Percentiles rank a stretch among this genome's conserved stretches.
phyloP scores from a whole-genome alignment of 1,140 invertebrate genomes.

The Leptinotarsa defecta region DNA sequence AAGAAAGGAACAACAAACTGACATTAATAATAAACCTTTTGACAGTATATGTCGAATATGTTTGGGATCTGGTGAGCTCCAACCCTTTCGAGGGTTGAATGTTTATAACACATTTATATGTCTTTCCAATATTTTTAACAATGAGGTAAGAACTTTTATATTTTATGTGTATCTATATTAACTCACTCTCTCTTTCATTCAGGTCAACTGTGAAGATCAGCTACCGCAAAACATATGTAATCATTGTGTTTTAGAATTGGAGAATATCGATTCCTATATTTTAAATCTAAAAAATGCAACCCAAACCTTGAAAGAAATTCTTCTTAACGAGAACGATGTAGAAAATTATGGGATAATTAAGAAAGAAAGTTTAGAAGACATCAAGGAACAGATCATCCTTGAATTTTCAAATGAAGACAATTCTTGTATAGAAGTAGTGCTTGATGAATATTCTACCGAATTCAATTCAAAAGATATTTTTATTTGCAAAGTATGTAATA shows the following conservation, averaged over 20 bases:
- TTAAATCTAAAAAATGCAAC: background rate
- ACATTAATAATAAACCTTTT: background rate
- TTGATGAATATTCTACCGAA: no score
- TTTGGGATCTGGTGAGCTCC: background rate
- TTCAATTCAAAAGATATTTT: background rate
- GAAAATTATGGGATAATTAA: no score
- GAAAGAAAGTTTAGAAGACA: no score
- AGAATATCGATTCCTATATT: background rate
- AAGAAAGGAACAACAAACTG: no score
- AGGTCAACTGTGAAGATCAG: background rate
- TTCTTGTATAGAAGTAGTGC: no score
- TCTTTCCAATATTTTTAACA: background rate
- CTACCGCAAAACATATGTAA: conserved; percentile 2
- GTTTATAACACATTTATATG: background rate
- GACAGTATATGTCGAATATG: background rate
- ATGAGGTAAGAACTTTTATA: background rate
- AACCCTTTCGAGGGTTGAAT: background rate
- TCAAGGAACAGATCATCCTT: no score
- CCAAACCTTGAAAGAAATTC: background rate
- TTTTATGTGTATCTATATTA: background rate
- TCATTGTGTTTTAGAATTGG: background rate
- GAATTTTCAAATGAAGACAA: no score
- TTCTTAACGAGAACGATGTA: background rate
- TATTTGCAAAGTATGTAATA: background rate
- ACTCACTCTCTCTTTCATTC: no score